A percentile compares a stretch with the other conserved stretches of the same genome.
Conservation (phyloP, 2,113 vertebrate species). For the Axis porcinus region DNA sequence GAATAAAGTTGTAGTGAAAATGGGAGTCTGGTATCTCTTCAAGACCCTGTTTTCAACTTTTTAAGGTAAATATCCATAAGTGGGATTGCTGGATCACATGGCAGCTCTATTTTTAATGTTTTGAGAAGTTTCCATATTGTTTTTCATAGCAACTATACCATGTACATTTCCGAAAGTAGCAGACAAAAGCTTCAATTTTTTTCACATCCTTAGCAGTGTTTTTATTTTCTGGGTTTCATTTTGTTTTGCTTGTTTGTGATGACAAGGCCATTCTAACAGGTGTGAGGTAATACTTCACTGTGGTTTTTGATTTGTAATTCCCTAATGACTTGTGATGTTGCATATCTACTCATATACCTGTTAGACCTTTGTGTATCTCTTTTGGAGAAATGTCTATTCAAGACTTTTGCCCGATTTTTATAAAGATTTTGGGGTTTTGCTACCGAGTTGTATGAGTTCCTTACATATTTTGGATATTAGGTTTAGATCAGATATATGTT, state of each 20-base stretch:
- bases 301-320: background rate
- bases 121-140: background rate
- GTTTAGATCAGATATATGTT: background rate
- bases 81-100: background rate
- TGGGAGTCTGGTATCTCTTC: background rate
- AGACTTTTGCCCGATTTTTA: background rate
- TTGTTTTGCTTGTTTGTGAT: background rate
- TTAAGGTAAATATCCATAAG: background rate
- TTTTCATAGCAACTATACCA: background rate
- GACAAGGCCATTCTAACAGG: background rate
- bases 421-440: background rate
- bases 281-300: background rate
- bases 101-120: background rate
- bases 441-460: background rate
- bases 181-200: background rate
- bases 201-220: background rate
- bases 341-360: background rate
- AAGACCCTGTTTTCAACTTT: background rate
- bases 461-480: background rate
- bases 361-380: background rate
- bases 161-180: background rate
- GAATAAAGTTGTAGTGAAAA: background rate
- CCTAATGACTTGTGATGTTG: background rate
- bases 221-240: background rate
- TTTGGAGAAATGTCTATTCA: background rate